A percentile compares a stretch with the other conserved stretches of the same genome.
Evolutionary conservation across 1,140 invertebrate species (phyloP).

Genomic region (Drosophila lacteicornis): DNA sequence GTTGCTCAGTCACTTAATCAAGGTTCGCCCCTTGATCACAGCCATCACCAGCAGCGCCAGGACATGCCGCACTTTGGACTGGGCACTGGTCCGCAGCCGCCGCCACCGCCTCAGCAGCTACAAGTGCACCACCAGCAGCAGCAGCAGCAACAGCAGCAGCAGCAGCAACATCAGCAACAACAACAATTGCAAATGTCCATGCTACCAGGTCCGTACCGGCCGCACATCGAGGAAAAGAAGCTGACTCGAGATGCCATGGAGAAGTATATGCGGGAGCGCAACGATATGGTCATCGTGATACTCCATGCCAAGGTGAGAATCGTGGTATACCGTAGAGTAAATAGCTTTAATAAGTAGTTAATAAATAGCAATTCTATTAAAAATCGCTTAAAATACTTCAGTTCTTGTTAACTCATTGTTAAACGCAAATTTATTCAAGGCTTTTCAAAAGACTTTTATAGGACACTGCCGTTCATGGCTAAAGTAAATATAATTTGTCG

Average conservation of each 20-base stretch:
- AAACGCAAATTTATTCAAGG: no score
- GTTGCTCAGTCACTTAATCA: conserved; percentile 30
- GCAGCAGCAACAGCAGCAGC: conserved; percentile 67
- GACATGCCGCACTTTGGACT: conserved; percentile 84
- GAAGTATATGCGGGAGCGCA: conserved; percentile 95
- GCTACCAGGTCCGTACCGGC: conserved; percentile 83
- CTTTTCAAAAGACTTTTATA: no score
- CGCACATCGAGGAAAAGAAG: conserved; percentile 90
- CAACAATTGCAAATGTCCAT: conserved; percentile 78
- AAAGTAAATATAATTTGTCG: neutral
- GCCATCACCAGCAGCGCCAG: conserved; percentile 55
- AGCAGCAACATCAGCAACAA: conserved; percentile 70
- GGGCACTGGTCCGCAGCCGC: conserved; percentile 83
- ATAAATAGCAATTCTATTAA: no score
- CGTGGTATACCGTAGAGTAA: neutral
- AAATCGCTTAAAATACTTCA: no score
- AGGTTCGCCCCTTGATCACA: conserved; percentile 28
- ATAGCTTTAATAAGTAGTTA: neutral
- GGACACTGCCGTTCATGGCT: neutral
- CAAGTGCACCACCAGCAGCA: conserved; percentile 58
- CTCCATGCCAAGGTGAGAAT: conserved; percentile 94
- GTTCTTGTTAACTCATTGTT: no score
- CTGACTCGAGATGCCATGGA: conserved; percentile 98
- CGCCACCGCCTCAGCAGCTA: conserved; percentile 85
- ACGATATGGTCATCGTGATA: conserved; percentile 98